Base-by-base conservation (phyloP, 2,113 vertebrate genomes). In the Paratilapia polleni region DNA sequence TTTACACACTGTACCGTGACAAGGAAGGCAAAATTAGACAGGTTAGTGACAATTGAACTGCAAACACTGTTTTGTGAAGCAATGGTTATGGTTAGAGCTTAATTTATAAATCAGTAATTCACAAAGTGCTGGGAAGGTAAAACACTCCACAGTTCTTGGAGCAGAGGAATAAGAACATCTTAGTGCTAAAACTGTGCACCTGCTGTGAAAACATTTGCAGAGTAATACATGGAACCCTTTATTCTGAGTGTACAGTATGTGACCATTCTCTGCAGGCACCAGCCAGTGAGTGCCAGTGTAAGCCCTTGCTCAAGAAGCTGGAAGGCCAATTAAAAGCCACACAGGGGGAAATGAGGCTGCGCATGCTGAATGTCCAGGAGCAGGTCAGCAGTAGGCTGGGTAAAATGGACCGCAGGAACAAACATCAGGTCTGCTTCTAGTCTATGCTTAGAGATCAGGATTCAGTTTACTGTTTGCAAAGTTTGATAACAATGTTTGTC, bases 1-100 rank as follows among this genome's bases (percentile, higher is more conserved):
- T 98, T 0, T 98, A 97, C 89, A 98, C 97, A 0, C 95, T 98
- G 5, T 98, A 97, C 82, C 93, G 97, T 10, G 97, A 97, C 8
- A 96, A 96, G 90, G 95, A 98, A 0, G 97, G 97, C 13, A 96
- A 96, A 86, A 93, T 98, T 78, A 96, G 95, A 96, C 97, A 98
- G 97, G 98, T 98, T 1, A 60, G 8, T 79, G 38, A 9, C 38
- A 41, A 31, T 31, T 31, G 4, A 41, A 41, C 38, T 41, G 38
- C 3, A 14, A 19, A 36, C 36, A 38, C 36, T 9, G 22, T 2
- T 76, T 77, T 12, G 19, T n/a, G 15, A 28, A 82, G 8, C 36
- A 20, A 6, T 10, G 5, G 15, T 31, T 41, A 52, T 43, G 11
- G 22, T 22, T 17, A 28, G 58, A 68, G 26, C 6, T 77, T 15